Conservation (phyloP, 2,797 vertebrate genomes). For the Falco columbarius region DNA sequence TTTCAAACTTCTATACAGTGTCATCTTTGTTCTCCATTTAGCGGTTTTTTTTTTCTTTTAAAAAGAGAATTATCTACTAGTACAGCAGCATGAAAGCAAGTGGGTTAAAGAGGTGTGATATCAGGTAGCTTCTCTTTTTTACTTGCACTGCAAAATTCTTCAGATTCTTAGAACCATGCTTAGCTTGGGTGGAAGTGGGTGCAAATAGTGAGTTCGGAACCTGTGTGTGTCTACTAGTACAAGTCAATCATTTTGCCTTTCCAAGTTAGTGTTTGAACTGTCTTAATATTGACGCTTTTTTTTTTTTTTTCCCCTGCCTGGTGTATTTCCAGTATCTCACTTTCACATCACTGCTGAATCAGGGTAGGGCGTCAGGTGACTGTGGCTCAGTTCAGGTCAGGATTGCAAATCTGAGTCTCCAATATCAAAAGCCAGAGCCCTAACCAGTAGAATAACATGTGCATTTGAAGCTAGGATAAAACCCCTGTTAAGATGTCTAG, state of each 20-base stretch:
- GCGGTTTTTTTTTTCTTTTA: not conserved
- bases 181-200: not conserved
- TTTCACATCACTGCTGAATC: not conserved
- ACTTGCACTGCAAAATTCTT: not conserved
- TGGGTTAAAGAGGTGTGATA: not conserved
- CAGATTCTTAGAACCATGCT: not conserved
- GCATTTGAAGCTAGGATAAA: not conserved
- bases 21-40: not conserved
- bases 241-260: not conserved
- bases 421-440: not conserved
- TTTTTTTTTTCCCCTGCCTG: too few relatives aligned
- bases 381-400: not conserved
- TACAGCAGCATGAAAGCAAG: not conserved
- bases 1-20: not conserved
- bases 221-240: not conserved
- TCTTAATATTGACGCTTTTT: not conserved
- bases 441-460: not conserved
- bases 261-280: not conserved
- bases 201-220: not conserved
- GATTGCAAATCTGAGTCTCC: not conserved
- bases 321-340: not conserved
- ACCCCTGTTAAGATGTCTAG: not conserved
- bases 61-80: not conserved
- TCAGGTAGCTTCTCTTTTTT: not conserved
- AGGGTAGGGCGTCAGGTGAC: not conserved